Base-by-base conservation (phyloP, 2,888 invertebrate species). In the Troglohyphantes excavatus region DNA sequence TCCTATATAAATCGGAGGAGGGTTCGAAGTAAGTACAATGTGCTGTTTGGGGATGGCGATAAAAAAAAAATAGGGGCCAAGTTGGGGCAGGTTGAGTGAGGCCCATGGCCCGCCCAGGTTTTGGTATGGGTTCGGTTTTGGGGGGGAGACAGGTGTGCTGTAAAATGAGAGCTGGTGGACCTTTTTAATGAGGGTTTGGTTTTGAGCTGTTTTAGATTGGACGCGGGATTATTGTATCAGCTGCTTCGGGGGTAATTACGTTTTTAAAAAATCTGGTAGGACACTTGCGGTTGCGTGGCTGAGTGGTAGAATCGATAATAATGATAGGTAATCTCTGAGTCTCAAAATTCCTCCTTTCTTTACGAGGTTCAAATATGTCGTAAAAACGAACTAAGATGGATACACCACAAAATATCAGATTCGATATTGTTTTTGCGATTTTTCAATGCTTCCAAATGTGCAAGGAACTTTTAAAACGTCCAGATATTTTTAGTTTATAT, bases 11-110 rank as follows among this genome's bases (percentile, higher is more conserved):
- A 65, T 78, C 39, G 78, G 65, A 43, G 78, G 39, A 43, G 78
- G 78, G 78, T n/a, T 75, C 33, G 73, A 53, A 53, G 21, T 73
- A 27, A 73, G 21, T 61, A 63, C 65, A 33, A n/a, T 78, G 21
- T 78, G 78, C 59, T 75, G 19, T 75, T 75, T 75, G 29, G 21
- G 63, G 63, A 21, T n/a, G 26, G 19, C 21, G 27, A 75, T 75
- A 61, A 75, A 75, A 75, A 59, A 70, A 70, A 17, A 53, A 53
- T 53, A 53, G 53, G 53, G 53, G 53, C 53, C 53, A 13, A 53
- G 53, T n/a, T 53, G 53, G 46, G 53, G 17, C 13, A 53, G n/a
- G 13, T 53, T 53, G 7, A 11, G 13, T 33, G 53, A 2, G 53
- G 53, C n/a, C 53, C 53, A n/a, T 53, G 53, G 53, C 53, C 17